A percentile compares a stretch with the other conserved stretches of the same genome.
phyloP scores from a whole-genome alignment of 2,888 invertebrate genomes.

The Hypsopygia costalis region DNA sequence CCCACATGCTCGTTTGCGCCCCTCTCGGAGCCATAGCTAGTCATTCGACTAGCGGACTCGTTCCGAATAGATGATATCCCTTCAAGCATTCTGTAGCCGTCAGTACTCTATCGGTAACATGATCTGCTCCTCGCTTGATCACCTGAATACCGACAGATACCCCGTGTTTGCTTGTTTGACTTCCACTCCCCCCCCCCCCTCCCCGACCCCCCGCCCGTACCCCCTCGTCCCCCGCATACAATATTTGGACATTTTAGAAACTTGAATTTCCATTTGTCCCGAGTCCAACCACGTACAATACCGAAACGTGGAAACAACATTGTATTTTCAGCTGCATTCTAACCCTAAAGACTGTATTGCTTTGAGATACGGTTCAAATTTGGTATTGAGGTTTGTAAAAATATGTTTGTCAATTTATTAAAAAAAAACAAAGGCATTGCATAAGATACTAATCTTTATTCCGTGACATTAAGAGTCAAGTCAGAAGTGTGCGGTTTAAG shows the following conservation, averaged over 20 bases:
- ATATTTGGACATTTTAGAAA: conserved; percentile 68
- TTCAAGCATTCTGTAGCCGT: conserved; percentile 10
- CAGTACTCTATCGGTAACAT: conserved; percentile 44
- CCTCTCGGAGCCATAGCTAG: too few relatives aligned
- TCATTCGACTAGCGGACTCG: too few relatives aligned
- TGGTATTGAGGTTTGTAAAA: not conserved
- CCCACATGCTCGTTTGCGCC: too few relatives aligned
- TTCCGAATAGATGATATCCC: too few relatives aligned
- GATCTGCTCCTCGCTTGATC: conserved; percentile 50
- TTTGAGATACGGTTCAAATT: too few relatives aligned
- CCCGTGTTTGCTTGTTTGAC: conserved; percentile 36
- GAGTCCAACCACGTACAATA: conserved; percentile 28
- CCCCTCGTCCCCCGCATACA: conserved; percentile 24
- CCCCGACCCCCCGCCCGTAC: conserved; percentile 17
- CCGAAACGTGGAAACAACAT: not conserved
- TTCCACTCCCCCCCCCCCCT: conserved; percentile 29
- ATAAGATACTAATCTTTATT: not conserved
- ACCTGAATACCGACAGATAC: conserved; percentile 38
- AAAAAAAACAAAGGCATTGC: not conserved
- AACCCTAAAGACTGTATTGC: not conserved
- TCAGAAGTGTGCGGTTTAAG: not conserved
- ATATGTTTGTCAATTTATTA: not conserved
- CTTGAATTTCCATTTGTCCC: conserved; percentile 62
- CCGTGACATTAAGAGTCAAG: not conserved
- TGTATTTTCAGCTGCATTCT: not conserved